Percentiles rank a stretch among this genome's conserved stretches.
Conservation (phyloP, 2,797 vertebrate genomes). For the Acropternis orthonyx region DNA sequence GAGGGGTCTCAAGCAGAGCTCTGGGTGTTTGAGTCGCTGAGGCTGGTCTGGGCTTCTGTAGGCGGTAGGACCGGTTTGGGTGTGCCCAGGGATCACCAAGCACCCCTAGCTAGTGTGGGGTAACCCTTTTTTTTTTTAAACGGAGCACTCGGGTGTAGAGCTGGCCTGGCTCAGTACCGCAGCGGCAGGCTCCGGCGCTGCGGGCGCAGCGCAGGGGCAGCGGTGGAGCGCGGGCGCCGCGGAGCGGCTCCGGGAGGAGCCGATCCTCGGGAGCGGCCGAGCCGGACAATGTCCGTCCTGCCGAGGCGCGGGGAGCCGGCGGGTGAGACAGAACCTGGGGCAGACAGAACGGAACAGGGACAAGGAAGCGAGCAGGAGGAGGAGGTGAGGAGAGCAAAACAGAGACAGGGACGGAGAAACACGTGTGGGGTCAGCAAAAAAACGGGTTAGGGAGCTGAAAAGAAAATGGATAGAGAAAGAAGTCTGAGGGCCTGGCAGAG, state of each 20-base stretch:
- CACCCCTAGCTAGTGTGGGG: too few relatives aligned
- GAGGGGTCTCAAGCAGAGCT: not conserved
- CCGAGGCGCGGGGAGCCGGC: too few relatives aligned
- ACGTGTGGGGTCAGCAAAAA: accelerated
- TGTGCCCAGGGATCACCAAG: not conserved
- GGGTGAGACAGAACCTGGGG: too few relatives aligned
- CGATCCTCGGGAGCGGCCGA: not conserved
- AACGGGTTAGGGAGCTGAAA: not conserved
- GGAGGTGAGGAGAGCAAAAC: not conserved
- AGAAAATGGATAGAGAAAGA: not conserved
- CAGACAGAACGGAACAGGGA: not conserved
- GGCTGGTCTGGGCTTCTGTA: too few relatives aligned
- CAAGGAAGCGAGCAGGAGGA: too few relatives aligned
- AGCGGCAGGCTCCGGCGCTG: accelerated
- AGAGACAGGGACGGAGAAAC: not conserved
- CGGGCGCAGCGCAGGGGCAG: not conserved
- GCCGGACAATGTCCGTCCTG: not conserved
- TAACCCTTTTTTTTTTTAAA: not conserved
- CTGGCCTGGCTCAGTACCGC: too few relatives aligned
- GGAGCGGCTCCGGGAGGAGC: too few relatives aligned
- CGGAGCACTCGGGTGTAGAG: accelerated
- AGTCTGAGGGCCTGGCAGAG: not conserved
- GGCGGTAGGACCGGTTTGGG: not conserved
- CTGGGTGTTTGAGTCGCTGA: not conserved
- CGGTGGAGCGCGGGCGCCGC: not conserved